Percentiles rank a stretch among this genome's conserved stretches.
Conservation (phyloP, 53 echinoderm and acorn worm species). For the Antedon mediterranea region DNA sequence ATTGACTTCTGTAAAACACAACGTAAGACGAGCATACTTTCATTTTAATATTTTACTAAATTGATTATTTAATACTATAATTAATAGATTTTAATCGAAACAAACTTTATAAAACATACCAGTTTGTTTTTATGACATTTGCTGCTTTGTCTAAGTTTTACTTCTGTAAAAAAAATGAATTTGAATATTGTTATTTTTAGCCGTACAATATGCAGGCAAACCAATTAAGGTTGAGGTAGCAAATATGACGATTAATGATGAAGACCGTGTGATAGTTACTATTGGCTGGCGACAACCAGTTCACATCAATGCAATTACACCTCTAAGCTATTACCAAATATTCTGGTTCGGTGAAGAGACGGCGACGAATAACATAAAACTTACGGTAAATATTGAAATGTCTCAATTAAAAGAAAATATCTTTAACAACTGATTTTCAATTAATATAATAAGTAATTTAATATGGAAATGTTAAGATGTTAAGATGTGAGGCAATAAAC, state of each 20-base stretch:
- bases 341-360: neutral
- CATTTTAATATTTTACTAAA: no score
- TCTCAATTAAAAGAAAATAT: neutral
- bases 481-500: no score
- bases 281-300: neutral
- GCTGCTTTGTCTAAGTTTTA: no score
- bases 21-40: slow-evolving; percentile 4
- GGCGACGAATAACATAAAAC: neutral
- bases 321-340: neutral
- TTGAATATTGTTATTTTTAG: no score
- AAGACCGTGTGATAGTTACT: neutral
- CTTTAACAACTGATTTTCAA: no score
- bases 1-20: slow-evolving; percentile 12
- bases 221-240: neutral
- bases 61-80: neutral
- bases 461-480: no score
- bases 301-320: neutral
- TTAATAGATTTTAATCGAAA: no score
- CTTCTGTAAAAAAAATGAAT: no score
- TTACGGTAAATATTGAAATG: neutral
- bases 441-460: no score
- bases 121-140: no score
- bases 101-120: no score
- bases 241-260: neutral
- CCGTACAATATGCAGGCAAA: neutral